Base-by-base conservation (phyloP, 1,140 invertebrate genomes). In the Drosophila tristis region DNA sequence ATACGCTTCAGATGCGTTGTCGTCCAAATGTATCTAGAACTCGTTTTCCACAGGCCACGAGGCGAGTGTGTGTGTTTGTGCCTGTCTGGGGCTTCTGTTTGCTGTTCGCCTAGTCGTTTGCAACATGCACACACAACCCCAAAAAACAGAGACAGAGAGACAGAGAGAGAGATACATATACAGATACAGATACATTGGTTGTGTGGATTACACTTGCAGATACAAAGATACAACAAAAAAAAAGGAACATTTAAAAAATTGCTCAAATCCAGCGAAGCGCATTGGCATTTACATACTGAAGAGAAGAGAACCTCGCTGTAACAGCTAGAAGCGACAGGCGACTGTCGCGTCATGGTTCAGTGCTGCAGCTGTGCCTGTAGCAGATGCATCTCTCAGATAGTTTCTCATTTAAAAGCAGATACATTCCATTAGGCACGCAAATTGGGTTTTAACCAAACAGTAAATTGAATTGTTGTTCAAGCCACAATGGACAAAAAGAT, bases 41-140 rank as follows among this genome's bases (percentile, higher is more conserved):
- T 67, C 66, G 82, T 86, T 86, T 81, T 39, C 35, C 35, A 39
- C 35, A 39, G 35, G 35, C 35, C 35, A 13, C 60, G 26, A 44
- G 44, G 44, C 26, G 13, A 44, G 44, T 54, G 23, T 61, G 4
- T 39, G 35, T 13, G 6, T 29, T 11, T 39, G 11, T 13, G 35
- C 13, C 11, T 7, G 5, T 29, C 26, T 13, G 4, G 11, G 4
- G 11, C 35, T 39, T 4, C 11, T 39, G 43, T 48, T 68, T 78
- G 85, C 84, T 89, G 84, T 49, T 66, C 80, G 68, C 84, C 84
- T 78, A 89, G 84, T 78, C 73, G 62, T 84, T 89, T 89, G 84
- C 84, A 89, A 90, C 84, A 80, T 89, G 79, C 85, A 89, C 73
- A 89, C 84, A 78, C 74, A 75, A 78, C 47, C 53, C 62, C 11